Evolutionary conservation across 2,888 invertebrate genomes (phyloP).

Genomic region (Limnephilus lunatus): DNA sequence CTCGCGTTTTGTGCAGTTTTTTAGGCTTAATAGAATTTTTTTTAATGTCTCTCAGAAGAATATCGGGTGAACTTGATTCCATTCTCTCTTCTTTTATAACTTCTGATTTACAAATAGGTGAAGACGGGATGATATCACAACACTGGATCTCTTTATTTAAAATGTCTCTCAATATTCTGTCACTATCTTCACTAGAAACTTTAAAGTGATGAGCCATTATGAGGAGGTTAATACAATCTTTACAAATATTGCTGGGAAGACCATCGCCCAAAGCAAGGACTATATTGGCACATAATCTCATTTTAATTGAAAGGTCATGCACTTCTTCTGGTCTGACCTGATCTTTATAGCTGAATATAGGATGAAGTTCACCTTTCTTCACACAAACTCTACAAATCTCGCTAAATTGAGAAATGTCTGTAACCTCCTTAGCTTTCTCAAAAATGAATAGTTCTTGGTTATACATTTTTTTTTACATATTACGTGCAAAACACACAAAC

Average conservation of each 20-base stretch:
- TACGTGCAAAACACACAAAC: not conserved
- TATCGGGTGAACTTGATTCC: not conserved
- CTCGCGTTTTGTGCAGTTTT: not conserved
- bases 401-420: slow-evolving; percentile 20
- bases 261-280: not conserved
- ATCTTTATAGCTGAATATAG: slow-evolving; percentile 22
- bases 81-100: not conserved
- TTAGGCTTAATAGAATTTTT: not conserved
- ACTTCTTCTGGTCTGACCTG: slow-evolving; percentile 4
- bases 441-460: not conserved
- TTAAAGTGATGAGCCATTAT: slow-evolving; percentile 31
- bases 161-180: slow-evolving; percentile 40
- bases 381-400: slow-evolving; percentile 36
- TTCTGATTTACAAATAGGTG: slow-evolving; percentile 5
- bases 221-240: slow-evolving; percentile 4
- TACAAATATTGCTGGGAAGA: slow-evolving; percentile 37
- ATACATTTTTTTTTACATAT: not conserved
- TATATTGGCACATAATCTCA: slow-evolving; percentile 25
- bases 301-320: slow-evolving; percentile 40
- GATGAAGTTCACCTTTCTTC: slow-evolving; percentile 28
- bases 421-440: not conserved
- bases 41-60: not conserved
- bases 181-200: slow-evolving; percentile 37
- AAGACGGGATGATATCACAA: not conserved
- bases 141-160: not conserved